Percentiles rank a stretch among this genome's conserved stretches.
These are phyloP conservation scores for Brachionus plicatilis DNA, from an alignment of 1,140 invertebrate species.

Conservation along the genomic window DNA sequence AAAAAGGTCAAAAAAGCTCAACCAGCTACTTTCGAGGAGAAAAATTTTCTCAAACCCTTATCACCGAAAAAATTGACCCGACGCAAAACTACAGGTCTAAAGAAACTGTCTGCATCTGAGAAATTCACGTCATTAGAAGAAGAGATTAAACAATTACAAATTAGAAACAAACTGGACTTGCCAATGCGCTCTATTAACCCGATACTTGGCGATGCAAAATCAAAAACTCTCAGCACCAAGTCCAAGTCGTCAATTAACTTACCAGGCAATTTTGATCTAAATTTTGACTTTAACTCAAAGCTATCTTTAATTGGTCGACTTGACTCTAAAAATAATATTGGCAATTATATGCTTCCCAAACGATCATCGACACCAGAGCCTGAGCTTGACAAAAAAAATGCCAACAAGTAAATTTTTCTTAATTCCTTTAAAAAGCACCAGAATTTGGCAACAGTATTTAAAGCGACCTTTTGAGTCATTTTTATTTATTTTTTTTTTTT, in stretches of 20 bases:
- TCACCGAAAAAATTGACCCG: not conserved
- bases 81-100: not conserved
- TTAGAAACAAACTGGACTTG: not conserved
- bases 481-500: not conserved
- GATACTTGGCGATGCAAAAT: not conserved
- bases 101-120: not conserved
- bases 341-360: not conserved
- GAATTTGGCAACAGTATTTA: not conserved
- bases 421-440: not conserved
- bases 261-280: not conserved
- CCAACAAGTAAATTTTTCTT: slow-evolving; percentile 20
- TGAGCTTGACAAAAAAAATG: not conserved
- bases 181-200: not conserved
- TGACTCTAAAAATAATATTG: not conserved
- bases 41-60: slow-evolving; percentile 34
- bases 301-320: not conserved
- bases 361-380: slow-evolving; percentile 5
- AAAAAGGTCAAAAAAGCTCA: slow-evolving; percentile 21
- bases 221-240: not conserved
- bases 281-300: not conserved
- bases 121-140: not conserved
- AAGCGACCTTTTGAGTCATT: slow-evolving; percentile 7
- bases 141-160: slow-evolving; percentile 26
- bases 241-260: not conserved
- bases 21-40: slow-evolving; percentile 27